Evolutionary conservation across 2,888 invertebrate genomes (phyloP), one percentile per base, ranked within the genome.

Genomic region (Chelonus formosanus): DNA sequence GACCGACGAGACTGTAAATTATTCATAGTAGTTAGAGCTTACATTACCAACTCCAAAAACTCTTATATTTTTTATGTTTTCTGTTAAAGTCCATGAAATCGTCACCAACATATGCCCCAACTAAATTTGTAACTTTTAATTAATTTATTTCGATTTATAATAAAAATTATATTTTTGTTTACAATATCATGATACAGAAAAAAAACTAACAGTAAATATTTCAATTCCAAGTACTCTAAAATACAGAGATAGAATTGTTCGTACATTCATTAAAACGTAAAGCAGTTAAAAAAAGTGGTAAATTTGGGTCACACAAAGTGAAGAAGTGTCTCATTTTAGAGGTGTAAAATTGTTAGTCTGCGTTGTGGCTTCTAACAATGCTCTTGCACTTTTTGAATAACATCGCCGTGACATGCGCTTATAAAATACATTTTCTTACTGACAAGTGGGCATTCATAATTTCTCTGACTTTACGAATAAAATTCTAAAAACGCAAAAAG

Each of bases 271-370:
- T 66, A 66, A 66, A 66, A 61, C 61, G 60, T 61, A 55, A 48
- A 52, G 55, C 31, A 61, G 56, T 55, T 44, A 55, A 48, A 48
- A 47, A 20, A 47, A 65, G 54, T 31, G 43, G 45, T 32, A 59
- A 59, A 57, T 44, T 52, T 47, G 34, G 73, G 75, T 75, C 73
- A 75, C 72, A 73, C 75, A 70, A 78, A 74, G 72, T 76, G 78
- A 76, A 77, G 77, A 78, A 77, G 77, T 75, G 75, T 75, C 78
- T 77, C 78, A 74, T 78, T 78, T 77, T 73, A 75, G 73, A 73
- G 74, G 65, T 55, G 63, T 58, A 57, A 56, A 52, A 34, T 63
- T 53, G 67, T 64, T 57, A 56, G 65, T 64, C 32, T 63, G 69
- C 52, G 67, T 67, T 74, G 63, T 71, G 74, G 70, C 72, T 75